Conservation (phyloP, 2,888 invertebrate species). For the Macroteleia sp. region DNA sequence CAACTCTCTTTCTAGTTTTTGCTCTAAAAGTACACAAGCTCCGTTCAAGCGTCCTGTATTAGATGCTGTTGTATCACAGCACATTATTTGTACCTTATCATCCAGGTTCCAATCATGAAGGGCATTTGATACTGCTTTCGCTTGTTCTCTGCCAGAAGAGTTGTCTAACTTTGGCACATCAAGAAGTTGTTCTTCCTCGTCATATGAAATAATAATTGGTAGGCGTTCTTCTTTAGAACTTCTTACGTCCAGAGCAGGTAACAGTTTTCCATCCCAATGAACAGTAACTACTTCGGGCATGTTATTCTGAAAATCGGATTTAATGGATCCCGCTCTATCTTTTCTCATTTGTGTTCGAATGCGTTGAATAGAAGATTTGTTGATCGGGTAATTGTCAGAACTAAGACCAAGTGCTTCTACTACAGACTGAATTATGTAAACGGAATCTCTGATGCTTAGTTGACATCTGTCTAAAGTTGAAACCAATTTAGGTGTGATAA, state of each 20-base stretch:
- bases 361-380: no score
- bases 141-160: not conserved
- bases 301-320: no score
- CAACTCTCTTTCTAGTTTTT: not conserved
- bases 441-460: no score
- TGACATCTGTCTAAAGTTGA: no score
- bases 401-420: no score
- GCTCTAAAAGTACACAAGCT: not conserved
- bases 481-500: no score
- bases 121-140: not conserved
- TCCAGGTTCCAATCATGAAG: not conserved
- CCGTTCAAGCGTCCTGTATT: not conserved
- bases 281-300: no score
- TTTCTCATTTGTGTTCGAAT: no score
- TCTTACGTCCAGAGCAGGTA: slow-evolving; percentile 12
- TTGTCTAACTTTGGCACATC: slow-evolving; percentile 55
- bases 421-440: no score
- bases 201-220: slow-evolving; percentile 14
- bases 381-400: no score
- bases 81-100: not conserved
- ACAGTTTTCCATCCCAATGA: slow-evolving; percentile 17
- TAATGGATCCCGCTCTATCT: no score
- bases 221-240: slow-evolving; percentile 11
- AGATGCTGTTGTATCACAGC: not conserved
- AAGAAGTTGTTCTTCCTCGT: slow-evolving; percentile 6